Base-by-base conservation (phyloP, 2,888 invertebrate genomes). In the Caenorhabditis zanzibari region DNA sequence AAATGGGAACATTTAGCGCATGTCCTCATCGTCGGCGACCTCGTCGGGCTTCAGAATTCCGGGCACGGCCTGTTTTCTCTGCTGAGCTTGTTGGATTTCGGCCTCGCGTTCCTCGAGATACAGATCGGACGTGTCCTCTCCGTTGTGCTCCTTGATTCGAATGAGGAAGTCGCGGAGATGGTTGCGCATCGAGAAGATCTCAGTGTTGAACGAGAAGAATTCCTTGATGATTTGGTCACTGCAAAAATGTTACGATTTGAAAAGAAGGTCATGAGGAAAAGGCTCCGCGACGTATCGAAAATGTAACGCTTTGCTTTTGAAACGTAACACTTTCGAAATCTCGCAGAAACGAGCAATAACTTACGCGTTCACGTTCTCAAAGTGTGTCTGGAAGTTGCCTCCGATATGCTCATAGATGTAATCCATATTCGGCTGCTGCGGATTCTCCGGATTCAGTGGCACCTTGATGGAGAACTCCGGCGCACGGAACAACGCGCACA, bases 101-200 rank as follows among this genome's bases (percentile, higher is more conserved):
- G 95, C 95, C 93, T 98, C 96, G 90, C 98, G 95, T 93, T 99
- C 99, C 93, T 99, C 99, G 92, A 99, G 94, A 94, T 96, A 99
- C 92, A 99, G 94, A 94, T 99, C 99, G 84, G 96, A 95, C 93
- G 98, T 97, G 93, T 99, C 98, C 93, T 97, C 97, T 58, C 99
- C 99, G 35, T 97, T 97, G 93, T 96, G 97, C 94, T 99, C 99
- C 98, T 98, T 95, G 93, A 99, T 98, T 94, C 99, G 99, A 90
- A 99, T 98, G 92, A 99, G 95, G 94, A 99, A 99, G 94, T 99
- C 99, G 94, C 98, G 95, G 88, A 99, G 95, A 94, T 99, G 99
- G 94, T 99, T 98, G 93, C 98, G 98, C 94, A 99, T 98, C 85
- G 96, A 96, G 88, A 96, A 95, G 92, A 98, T 96, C 94, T 98